Evolutionary conservation across 2,888 invertebrate genomes (phyloP).

Genomic region (Seira ritae): DNA sequence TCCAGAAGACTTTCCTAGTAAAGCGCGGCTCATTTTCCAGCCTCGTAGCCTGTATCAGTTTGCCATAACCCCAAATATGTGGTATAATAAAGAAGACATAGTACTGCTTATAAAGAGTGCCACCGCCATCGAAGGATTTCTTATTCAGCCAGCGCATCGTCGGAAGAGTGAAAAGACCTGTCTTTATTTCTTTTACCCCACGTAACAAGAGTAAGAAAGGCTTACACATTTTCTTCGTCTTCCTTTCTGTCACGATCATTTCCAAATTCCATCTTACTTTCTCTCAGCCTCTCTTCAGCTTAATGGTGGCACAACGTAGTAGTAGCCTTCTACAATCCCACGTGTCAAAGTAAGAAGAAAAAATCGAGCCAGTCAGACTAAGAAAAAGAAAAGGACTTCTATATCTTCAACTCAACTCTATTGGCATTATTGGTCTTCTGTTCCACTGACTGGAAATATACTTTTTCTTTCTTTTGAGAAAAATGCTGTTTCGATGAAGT

Average conservation of each 20-base stretch:
- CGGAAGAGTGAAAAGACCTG: conserved; percentile 46
- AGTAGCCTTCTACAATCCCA: conserved; percentile 44
- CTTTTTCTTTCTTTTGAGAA: background rate
- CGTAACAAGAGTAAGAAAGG: conserved; percentile 32
- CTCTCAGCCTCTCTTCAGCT: conserved; percentile 32
- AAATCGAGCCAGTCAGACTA: conserved; percentile 9
- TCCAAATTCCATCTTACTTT: conserved; percentile 51
- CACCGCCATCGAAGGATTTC: conserved; percentile 14
- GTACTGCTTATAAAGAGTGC: conserved; percentile 19
- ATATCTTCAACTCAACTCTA: background rate
- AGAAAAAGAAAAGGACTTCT: background rate
- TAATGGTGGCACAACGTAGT: conserved; percentile 33
- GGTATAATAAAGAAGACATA: conserved; percentile 13
- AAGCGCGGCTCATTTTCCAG: background rate
- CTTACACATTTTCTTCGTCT: conserved; percentile 26
- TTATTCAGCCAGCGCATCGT: conserved; percentile 18
- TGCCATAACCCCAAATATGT: conserved; percentile 26
- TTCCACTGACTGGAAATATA: background rate
- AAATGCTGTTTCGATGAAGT: conserved; percentile 13
- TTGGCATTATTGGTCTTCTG: conserved; percentile 11
- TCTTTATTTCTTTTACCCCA: conserved; percentile 25
- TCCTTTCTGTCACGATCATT: conserved; percentile 53
- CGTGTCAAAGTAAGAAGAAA: conserved; percentile 45
- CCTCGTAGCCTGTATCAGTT: background rate
- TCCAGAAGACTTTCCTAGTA: conserved; percentile 5